Percentiles rank a stretch among this genome's conserved stretches.
These are phyloP conservation scores for Cercopithecus mitis DNA, from an alignment of 2,797 vertebrate genomes.

Conservation along the genomic window DNA sequence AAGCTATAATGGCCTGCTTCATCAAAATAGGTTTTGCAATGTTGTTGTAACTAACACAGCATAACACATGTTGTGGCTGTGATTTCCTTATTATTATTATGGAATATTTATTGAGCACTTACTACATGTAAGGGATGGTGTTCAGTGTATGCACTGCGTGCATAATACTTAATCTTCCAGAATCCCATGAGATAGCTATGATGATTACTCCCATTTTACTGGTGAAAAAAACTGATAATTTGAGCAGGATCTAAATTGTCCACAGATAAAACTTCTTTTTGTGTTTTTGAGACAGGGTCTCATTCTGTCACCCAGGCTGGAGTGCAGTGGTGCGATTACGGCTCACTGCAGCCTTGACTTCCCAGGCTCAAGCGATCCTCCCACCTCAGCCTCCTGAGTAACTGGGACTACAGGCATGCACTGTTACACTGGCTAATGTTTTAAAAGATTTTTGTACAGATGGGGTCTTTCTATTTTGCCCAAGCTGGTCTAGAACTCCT, in stretches of 20 bases:
- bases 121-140: background rate
- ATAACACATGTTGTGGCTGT: background rate
- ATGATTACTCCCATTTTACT: slow-evolving; percentile 37
- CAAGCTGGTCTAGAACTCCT: background rate
- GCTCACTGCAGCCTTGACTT: too few species aligned
- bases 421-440: background rate
- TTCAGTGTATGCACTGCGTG: background rate
- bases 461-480: background rate
- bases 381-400: background rate
- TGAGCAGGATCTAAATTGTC: background rate
- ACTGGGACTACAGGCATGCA: background rate
- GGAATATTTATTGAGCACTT: slow-evolving; percentile 46
- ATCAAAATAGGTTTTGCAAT: background rate
- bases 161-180: background rate
- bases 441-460: background rate
- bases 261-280: background rate
- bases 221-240: background rate
- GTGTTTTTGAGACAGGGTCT: too few species aligned
- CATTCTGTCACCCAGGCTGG: too few species aligned
- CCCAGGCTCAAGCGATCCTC: background rate
- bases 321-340: too few species aligned
- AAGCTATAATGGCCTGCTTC: background rate
- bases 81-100: slow-evolving; percentile 20
- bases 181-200: background rate
- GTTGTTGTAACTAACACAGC: slow-evolving; percentile 30